Conservation (phyloP, 2,888 invertebrate genomes). For the Volucella zonaria region DNA sequence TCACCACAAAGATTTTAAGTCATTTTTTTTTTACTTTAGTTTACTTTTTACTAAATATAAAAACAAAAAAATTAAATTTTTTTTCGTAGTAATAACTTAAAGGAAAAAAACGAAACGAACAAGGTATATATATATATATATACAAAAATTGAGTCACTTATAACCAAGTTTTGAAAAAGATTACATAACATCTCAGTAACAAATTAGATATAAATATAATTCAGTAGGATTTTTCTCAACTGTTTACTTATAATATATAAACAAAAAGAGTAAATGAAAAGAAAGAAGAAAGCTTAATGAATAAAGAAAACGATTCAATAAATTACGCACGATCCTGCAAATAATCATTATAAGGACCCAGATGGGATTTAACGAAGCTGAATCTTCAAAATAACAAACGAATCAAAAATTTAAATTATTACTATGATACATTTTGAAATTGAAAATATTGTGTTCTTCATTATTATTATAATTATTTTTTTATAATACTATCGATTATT, state of each 20-base stretch:
- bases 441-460: conserved; percentile 75
- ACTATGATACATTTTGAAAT: conserved; percentile 14
- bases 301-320: neutral
- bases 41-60: conserved; percentile 1
- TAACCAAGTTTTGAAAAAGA: conserved; percentile 38
- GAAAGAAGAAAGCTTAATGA: conserved; percentile 40
- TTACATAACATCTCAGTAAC: conserved; percentile 22
- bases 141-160: conserved; percentile 47
- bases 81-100: conserved; percentile 60
- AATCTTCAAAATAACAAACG: neutral
- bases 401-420: conserved; percentile 44
- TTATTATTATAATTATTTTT: conserved; percentile 67
- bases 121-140: conserved; percentile 45
- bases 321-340: conserved; percentile 37
- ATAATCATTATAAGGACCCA: conserved; percentile 8
- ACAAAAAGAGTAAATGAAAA: conserved; percentile 5
- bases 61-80: conserved; percentile 66
- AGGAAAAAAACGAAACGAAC: conserved; percentile 53
- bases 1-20: conserved; percentile 46
- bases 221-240: conserved; percentile 54
- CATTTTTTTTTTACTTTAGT: conserved; percentile 25
- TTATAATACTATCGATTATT: conserved; percentile 71
- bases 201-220: conserved; percentile 24
- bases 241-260: conserved; percentile 53
- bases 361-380: conserved; percentile 15